Evolutionary conservation across 1,140 invertebrate genomes (phyloP).

Genomic region (Danaus melanippus): DNA sequence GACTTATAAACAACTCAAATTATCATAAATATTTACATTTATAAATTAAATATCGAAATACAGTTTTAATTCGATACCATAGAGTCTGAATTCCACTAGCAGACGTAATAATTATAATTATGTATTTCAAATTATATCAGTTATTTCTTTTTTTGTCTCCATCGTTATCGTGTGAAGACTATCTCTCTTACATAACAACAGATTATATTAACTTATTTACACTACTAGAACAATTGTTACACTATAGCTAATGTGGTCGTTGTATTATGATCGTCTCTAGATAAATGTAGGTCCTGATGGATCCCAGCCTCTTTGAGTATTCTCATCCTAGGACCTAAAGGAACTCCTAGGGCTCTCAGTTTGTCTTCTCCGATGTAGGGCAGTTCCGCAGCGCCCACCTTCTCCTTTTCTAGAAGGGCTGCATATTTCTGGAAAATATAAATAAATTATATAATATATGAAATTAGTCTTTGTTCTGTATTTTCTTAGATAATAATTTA

Average conservation of each 20-base stretch:
- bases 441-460: conserved; percentile 4
- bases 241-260: conserved; percentile 62
- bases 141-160: no score
- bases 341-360: conserved; percentile 90
- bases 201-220: neutral
- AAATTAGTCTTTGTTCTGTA: neutral
- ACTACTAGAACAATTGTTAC: conserved; percentile 19
- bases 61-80: no score
- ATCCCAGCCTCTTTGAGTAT: conserved; percentile 92
- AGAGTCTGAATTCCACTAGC: no score
- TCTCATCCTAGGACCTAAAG: conserved; percentile 88
- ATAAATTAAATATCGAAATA: no score
- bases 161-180: no score
- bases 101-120: no score
- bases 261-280: conserved; percentile 45
- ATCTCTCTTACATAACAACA: no score
- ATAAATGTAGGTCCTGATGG: conserved; percentile 48
- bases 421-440: conserved; percentile 87
- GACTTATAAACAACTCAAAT: no score
- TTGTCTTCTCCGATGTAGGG: conserved; percentile 93
- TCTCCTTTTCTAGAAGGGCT: conserved; percentile 86
- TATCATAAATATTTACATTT: no score
- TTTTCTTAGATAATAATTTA: no score
- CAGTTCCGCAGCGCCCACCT: conserved; percentile 92
- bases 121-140: no score